Base-by-base conservation (phyloP, 2,797 vertebrate species). In the Halcyon chelicuti region DNA sequence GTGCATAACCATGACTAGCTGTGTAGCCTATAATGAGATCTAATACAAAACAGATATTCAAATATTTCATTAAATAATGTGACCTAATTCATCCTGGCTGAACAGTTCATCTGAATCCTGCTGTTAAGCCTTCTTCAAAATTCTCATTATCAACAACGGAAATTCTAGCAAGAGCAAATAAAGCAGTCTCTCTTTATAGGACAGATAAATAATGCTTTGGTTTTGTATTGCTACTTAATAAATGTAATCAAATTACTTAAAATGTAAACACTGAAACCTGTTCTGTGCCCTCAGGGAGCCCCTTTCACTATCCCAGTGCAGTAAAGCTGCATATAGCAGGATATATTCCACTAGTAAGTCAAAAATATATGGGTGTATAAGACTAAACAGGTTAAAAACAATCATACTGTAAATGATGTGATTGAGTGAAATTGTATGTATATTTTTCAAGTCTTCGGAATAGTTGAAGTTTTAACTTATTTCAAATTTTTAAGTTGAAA, bases 391-490 rank as follows among this genome's bases (percentile, higher is more conserved):
- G 90, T 97, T 91, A 88, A 94, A 95, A 93, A 87, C 93, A 90
- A 90, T 44, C 87, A 89, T 92, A 83, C 72, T 97, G 97, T 97
- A 97, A 96, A 97, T 95, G 9, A 91, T 73, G 93, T 91, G 95
- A 88, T 72, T 89, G 92, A 95, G 81, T 95, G 83, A 96, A 97
- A 94, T 88, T 86, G 86, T 96, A 86, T 94, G 95, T 96, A 96
- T 95, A 96, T 96, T 96, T 97, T 97, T 96, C 88, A 95, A 85
- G 89, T 97, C 95, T 97, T 97, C 82, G 81, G 80, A 82, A 93
- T 94, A 96, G 95, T 94, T 96, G 95, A 96, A 95, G 92, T 97
- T 97, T 97, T 97, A 97, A 94, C 96, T 97, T 97, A 97, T 97
- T 97, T 97, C 92, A 91, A 94, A 88, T 93, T 96, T 97, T 97